Conservation (phyloP, 2,888 invertebrate genomes). For the Tethea ocularis region DNA sequence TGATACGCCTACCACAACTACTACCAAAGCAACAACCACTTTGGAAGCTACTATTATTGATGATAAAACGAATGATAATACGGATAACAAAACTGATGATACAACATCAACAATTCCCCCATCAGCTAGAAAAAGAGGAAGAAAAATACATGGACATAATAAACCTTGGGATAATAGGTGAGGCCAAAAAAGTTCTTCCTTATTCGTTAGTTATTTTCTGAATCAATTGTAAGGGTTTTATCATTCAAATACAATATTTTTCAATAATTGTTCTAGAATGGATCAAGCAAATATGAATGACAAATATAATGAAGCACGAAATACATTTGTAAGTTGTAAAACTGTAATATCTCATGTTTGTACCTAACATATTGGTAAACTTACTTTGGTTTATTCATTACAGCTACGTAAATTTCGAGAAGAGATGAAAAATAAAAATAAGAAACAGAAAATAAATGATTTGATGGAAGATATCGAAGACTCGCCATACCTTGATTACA, state of each 20-base stretch:
- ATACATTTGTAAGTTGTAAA: slow-evolving; percentile 39
- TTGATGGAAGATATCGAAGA: slow-evolving; percentile 28
- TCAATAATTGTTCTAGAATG: not conserved
- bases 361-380: not conserved
- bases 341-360: slow-evolving; percentile 6
- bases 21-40: slow-evolving; percentile 7
- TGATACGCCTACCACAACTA: not conserved
- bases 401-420: slow-evolving; percentile 46
- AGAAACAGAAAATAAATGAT: slow-evolving; percentile 28
- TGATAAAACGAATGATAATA: not conserved
- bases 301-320: slow-evolving; percentile 17
- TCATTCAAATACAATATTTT: no score
- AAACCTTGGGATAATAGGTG: not conserved
- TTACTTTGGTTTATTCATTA: slow-evolving; percentile 14
- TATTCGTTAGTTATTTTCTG: no score
- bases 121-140: slow-evolving; percentile 1
- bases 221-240: no score
- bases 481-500: slow-evolving; percentile 26
- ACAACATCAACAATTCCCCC: not conserved
- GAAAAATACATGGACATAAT: not conserved
- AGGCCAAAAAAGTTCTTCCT: no score
- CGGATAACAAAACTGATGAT: no score
- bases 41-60: no score
- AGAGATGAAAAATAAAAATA: slow-evolving; percentile 38
- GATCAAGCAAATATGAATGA: not conserved